Evolutionary conservation across 2,113 vertebrate genomes (phyloP).

Genomic region (Nothoprocta pentlandii): DNA sequence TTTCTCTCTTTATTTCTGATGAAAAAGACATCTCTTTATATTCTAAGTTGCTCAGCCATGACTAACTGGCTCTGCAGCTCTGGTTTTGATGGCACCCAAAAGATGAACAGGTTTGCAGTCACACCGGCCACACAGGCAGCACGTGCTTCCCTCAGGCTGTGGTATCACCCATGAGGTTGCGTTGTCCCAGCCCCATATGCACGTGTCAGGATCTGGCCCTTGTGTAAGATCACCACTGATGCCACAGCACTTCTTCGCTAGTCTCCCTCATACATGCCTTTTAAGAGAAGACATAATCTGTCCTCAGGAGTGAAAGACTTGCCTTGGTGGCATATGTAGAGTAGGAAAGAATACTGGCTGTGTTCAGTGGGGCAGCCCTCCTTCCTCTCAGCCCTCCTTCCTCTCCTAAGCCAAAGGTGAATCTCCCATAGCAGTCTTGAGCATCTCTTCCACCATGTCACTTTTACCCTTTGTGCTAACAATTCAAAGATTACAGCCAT

Average conservation of each 20-base stretch:
- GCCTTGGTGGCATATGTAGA: neutral
- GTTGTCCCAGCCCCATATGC: neutral
- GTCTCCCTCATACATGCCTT: neutral
- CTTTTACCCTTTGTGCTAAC: neutral
- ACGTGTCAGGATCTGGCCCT: neutral
- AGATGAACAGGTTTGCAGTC: neutral
- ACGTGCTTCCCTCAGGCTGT: neutral
- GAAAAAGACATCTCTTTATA: neutral
- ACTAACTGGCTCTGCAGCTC: fast-evolving
- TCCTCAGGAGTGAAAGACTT: neutral
- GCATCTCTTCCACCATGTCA: neutral
- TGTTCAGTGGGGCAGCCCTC: neutral
- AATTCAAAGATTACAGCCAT: neutral
- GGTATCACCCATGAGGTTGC: neutral
- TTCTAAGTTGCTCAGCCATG: neutral
- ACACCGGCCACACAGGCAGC: fast-evolving
- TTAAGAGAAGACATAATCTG: neutral
- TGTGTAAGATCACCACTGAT: neutral
- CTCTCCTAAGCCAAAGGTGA: neutral
- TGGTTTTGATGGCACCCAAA: neutral
- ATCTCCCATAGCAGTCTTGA: neutral
- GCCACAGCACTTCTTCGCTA: neutral
- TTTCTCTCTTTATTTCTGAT: neutral
- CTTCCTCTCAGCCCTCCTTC: neutral
- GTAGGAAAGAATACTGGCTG: fast-evolving